Conservation (phyloP, 1,140 invertebrate genomes). For the Lepidurus apus region DNA sequence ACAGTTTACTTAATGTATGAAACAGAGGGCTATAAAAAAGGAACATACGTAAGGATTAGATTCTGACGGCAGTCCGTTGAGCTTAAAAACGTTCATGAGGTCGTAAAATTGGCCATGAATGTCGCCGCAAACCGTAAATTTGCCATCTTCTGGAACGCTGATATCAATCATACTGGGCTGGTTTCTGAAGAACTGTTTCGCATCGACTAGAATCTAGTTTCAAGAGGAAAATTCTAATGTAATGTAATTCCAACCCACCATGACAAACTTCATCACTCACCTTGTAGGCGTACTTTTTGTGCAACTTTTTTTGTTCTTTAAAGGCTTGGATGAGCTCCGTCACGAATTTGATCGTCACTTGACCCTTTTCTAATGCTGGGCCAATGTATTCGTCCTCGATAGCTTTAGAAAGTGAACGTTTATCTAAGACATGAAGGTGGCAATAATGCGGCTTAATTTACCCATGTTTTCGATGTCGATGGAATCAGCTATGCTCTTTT, state of each 20-base stretch:
- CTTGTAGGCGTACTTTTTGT: conserved; percentile 96
- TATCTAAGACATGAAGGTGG: background rate
- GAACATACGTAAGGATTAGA: conserved; percentile 85
- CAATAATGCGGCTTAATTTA: conserved; percentile 50
- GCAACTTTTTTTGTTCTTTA: conserved; percentile 86
- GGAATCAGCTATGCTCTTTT: conserved; percentile 75
- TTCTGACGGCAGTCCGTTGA: conserved; percentile 92
- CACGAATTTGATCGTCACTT: conserved; percentile 78
- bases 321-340: conserved; percentile 83
- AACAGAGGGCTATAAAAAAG: background rate
- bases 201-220: conserved; percentile 82
- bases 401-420: conserved; percentile 50
- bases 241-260: conserved; percentile 34
- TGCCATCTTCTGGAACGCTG: conserved; percentile 72
- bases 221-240: conserved; percentile 32
- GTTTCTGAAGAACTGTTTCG: conserved; percentile 75
- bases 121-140: conserved; percentile 99
- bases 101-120: conserved; percentile 99
- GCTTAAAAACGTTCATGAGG: conserved; percentile 93
- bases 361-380: conserved; percentile 80
- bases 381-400: conserved; percentile 94
- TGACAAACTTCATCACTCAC: conserved; percentile 49
- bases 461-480: conserved; percentile 87
- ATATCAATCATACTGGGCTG: conserved; percentile 88
- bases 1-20: background rate